phyloP scores from a whole-genome alignment of 2,797 vertebrate species.

The Myoxocephalus aenaeus region DNA sequence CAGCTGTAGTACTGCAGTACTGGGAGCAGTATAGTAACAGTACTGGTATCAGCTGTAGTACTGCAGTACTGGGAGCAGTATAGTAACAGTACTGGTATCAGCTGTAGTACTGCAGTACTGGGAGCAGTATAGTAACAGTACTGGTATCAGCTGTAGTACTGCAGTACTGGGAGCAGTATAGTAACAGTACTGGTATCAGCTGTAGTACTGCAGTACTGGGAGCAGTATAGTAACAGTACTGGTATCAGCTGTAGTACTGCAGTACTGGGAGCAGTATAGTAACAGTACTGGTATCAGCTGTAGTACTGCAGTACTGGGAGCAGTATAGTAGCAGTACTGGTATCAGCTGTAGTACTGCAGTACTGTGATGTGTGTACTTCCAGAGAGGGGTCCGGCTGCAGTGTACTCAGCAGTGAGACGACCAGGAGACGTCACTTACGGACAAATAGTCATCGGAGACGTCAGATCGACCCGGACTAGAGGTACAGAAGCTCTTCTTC shows the following conservation, averaged over 20 bases:
- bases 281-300: background rate
- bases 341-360: background rate
- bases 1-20: background rate
- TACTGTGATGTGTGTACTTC: background rate
- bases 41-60: background rate
- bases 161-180: background rate
- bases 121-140: background rate
- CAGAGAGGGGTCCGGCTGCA: background rate
- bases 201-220: background rate
- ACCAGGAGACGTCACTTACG: background rate
- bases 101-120: background rate
- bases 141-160: background rate
- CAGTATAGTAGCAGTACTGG: background rate
- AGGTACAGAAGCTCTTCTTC: background rate
- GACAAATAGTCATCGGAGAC: background rate
- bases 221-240: background rate
- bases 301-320: background rate
- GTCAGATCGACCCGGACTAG: background rate
- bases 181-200: background rate
- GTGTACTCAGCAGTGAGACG: conserved; percentile 1
- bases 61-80: background rate
- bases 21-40: background rate
- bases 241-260: background rate
- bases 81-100: background rate
- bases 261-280: background rate